phyloP scores from a whole-genome alignment of 2,797 vertebrate species.

The Chanos chanos region DNA sequence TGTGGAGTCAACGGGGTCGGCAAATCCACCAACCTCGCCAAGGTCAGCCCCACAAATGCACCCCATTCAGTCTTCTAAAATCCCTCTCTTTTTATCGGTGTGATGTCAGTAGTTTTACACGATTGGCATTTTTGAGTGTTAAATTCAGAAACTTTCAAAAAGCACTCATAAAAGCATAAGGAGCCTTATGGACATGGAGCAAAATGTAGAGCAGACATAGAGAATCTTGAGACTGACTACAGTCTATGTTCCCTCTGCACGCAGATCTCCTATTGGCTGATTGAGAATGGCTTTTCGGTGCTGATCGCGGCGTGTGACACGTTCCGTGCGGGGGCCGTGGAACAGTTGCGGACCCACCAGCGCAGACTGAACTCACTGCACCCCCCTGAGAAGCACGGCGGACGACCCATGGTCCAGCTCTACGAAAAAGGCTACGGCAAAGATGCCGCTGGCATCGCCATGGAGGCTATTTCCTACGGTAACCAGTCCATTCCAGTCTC shows the following conservation, averaged over 20 bases:
- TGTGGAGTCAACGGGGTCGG: slow-evolving; percentile 97
- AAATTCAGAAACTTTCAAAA: too few species aligned
- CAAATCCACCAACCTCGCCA: slow-evolving; percentile 96
- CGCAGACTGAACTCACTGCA: slow-evolving; percentile 89
- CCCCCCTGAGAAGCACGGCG: slow-evolving; percentile 82
- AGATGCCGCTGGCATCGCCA: slow-evolving; percentile 94
- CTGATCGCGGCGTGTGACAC: slow-evolving; percentile 97
- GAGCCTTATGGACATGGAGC: too few species aligned
- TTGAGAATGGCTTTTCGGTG: slow-evolving; percentile 93
- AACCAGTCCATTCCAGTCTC: slow-evolving; percentile 1
- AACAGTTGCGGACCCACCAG: slow-evolving; percentile 95
- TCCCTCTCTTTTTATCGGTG: too few species aligned
- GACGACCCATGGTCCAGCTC: slow-evolving; percentile 84
- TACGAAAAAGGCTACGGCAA: slow-evolving; percentile 98
- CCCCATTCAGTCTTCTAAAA: too few species aligned
- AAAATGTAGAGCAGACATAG: too few species aligned
- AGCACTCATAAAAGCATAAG: too few species aligned
- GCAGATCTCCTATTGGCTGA: slow-evolving; percentile 96
- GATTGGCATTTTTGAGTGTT: too few species aligned
- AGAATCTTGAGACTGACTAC: not conserved
- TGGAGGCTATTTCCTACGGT: slow-evolving; percentile 97
- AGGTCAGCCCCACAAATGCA: slow-evolving; percentile 80
- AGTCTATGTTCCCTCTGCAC: not conserved
- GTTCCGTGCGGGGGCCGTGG: slow-evolving; percentile 92
- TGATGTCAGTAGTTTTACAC: too few species aligned